A percentile compares a stretch with the other conserved stretches of the same genome.
phyloP scores from a whole-genome alignment of 2,888 invertebrate species.

The Noctua janthina region DNA sequence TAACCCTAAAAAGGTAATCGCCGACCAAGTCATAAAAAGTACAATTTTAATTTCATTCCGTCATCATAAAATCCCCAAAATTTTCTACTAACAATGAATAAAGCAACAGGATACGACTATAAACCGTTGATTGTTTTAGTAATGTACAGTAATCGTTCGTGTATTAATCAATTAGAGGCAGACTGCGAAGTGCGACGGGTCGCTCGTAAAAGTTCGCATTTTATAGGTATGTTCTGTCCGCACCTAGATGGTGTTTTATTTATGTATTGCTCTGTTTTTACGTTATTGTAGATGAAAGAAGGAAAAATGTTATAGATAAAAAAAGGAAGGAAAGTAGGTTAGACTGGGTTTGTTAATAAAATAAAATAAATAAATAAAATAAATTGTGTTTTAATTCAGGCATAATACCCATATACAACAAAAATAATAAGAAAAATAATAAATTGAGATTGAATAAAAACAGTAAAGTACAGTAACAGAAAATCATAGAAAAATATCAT shows the following conservation, averaged over 20 bases:
- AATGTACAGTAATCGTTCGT: slow-evolving; percentile 53
- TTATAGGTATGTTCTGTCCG: slow-evolving; percentile 41
- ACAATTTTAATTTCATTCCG: not conserved
- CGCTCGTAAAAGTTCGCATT: slow-evolving; percentile 58
- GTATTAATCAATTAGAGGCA: slow-evolving; percentile 66
- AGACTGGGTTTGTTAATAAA: not conserved
- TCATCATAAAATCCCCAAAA: slow-evolving; percentile 4
- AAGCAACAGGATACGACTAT: slow-evolving; percentile 52
- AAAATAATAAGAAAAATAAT: too few species aligned
- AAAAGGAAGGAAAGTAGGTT: not conserved
- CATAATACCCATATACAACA: too few species aligned
- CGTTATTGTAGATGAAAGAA: not conserved
- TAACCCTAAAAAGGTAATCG: too few species aligned
- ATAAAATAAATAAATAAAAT: too few species aligned
- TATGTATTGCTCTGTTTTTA: slow-evolving; percentile 1
- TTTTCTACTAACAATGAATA: slow-evolving; percentile 17
- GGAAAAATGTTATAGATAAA: too few species aligned
- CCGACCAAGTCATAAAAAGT: not conserved
- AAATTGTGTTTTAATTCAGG: too few species aligned
- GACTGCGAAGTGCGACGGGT: slow-evolving; percentile 13
- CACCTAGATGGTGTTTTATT: slow-evolving; percentile 29
- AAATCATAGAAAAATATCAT: too few species aligned
- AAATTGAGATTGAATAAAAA: too few species aligned
- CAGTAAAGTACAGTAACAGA: too few species aligned
- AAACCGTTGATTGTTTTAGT: slow-evolving; percentile 57